Percentiles rank a stretch among this genome's conserved stretches.
These are phyloP conservation scores for Schizaphis graminum DNA, from an alignment of 2,888 invertebrate genomes.

Conservation along the genomic window DNA sequence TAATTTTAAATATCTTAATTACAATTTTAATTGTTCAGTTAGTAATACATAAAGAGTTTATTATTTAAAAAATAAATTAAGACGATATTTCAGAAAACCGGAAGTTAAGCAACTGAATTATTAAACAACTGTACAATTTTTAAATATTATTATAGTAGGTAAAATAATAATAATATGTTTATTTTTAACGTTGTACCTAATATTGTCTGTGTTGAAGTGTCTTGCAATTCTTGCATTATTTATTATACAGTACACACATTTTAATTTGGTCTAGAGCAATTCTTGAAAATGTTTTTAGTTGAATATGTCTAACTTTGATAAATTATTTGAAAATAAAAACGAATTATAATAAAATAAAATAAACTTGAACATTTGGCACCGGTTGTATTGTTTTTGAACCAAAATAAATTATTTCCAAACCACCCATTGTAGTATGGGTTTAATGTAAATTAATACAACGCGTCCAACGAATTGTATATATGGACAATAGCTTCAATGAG, in stretches of 20 bases:
- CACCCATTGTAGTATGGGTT: slow-evolving; percentile 45
- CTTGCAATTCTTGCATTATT: not conserved
- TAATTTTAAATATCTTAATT: not conserved
- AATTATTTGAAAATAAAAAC: not conserved
- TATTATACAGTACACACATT: not conserved
- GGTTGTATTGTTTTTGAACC: slow-evolving; percentile 22
- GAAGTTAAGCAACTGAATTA: not conserved
- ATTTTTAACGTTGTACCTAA: not conserved
- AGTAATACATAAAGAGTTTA: not conserved
- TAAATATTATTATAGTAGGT: not conserved
- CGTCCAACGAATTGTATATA: slow-evolving; percentile 17
- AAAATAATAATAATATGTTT: not conserved
- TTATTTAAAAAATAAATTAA: not conserved
- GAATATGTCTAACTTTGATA: not conserved
- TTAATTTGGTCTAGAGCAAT: not conserved
- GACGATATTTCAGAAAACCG: not conserved
- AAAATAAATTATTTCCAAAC: slow-evolving; percentile 56
- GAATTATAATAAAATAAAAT: slow-evolving; percentile 20
- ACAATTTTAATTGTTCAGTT: not conserved
- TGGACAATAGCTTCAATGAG: slow-evolving; percentile 28
- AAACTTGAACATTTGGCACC: slow-evolving; percentile 52
- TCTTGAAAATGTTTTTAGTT: not conserved
- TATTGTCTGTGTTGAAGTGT: not conserved
- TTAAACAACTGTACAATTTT: not conserved
- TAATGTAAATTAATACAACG: slow-evolving; percentile 55